Conservation (phyloP, 2,888 invertebrate genomes). For the Gibbula magus region DNA sequence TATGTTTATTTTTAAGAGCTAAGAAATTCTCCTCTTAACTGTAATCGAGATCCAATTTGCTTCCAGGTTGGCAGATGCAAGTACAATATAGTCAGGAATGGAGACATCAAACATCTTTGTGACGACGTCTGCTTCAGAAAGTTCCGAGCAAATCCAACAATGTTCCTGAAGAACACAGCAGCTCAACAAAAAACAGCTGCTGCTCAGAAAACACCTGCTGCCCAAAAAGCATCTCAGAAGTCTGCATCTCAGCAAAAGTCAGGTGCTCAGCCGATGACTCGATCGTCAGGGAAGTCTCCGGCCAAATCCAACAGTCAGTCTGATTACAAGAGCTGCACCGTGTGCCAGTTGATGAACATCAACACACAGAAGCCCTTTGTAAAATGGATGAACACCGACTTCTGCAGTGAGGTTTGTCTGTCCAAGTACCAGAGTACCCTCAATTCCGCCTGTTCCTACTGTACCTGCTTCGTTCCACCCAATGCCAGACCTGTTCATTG, state of each 20-base stretch:
- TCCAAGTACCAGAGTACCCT: constrained; percentile 86
- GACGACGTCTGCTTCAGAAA: constrained; percentile 73
- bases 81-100: constrained; percentile 74
- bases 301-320: background rate
- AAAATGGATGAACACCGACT: constrained; percentile 90
- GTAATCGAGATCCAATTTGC: no score
- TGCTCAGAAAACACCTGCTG: constrained; percentile 51
- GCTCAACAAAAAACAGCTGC: constrained; percentile 21
- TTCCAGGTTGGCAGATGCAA: constrained; percentile 72
- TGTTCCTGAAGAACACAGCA: constrained; percentile 49
- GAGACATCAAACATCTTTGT: constrained; percentile 73
- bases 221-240: constrained; percentile 40
- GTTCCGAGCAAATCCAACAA: constrained; percentile 70
- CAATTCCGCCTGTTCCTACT: constrained; percentile 87
- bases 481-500: constrained; percentile 93
- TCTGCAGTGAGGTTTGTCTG: constrained; percentile 90
- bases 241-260: background rate
- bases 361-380: constrained; percentile 63
- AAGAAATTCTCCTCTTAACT: no score
- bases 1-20: no score
- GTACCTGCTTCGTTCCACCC: constrained; percentile 85
- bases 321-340: constrained; percentile 63
- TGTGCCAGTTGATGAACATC: constrained; percentile 68
- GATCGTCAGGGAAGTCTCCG: background rate
- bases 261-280: constrained; percentile 1